phyloP scores from a whole-genome alignment of 2,113 vertebrate species.

The Rhynchomys soricoides region DNA sequence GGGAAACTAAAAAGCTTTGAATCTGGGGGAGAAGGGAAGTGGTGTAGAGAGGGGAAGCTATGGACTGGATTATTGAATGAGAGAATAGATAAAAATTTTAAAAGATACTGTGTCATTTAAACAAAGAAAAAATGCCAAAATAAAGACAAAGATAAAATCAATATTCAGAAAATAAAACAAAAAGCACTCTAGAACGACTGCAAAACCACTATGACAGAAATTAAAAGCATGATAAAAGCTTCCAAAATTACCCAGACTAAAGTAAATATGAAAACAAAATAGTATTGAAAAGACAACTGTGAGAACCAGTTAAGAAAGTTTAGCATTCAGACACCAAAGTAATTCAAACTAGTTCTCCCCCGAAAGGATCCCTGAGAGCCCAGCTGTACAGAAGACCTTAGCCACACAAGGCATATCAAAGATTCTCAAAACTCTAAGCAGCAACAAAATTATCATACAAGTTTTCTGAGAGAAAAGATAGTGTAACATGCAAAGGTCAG shows the following conservation, averaged over 20 bases:
- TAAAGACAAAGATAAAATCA: background rate
- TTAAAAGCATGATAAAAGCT: background rate
- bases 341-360: background rate
- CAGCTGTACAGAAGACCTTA: background rate
- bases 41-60: background rate
- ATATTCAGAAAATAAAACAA: constrained; percentile 19
- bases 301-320: background rate
- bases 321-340: background rate
- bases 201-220: background rate
- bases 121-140: background rate
- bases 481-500: background rate
- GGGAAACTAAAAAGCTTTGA: background rate
- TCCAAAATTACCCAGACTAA: background rate
- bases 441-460: background rate
- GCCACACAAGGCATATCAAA: background rate
- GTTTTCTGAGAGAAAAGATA: background rate
- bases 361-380: background rate
- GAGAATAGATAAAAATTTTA: background rate
- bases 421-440: background rate
- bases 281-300: background rate
- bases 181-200: background rate
- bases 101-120: background rate
- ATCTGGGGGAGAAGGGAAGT: background rate
- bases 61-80: background rate
- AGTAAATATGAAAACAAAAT: background rate